Conservation (phyloP, 2,113 vertebrate genomes). For the Sclerurus mexicanus region DNA sequence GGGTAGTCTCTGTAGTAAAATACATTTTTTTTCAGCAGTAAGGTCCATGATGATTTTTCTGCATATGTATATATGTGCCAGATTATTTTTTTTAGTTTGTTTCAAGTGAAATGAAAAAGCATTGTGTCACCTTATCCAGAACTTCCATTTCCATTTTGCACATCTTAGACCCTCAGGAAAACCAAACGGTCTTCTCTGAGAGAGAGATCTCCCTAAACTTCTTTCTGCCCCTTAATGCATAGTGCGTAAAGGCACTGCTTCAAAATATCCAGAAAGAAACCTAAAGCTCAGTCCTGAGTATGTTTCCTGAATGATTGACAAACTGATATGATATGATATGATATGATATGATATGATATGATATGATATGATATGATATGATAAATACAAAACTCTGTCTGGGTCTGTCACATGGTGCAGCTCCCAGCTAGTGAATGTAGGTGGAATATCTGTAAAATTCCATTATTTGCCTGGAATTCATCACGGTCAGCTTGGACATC, state of each 20-base stretch:
- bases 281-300: neutral
- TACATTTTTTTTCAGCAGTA: neutral
- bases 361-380: neutral
- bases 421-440: neutral
- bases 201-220: neutral
- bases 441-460: neutral
- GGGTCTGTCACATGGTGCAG: rapidly evolving
- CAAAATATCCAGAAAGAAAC: neutral
- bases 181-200: neutral
- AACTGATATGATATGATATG: neutral
- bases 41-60: neutral
- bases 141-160: neutral
- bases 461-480: neutral
- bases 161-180: neutral
- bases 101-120: neutral
- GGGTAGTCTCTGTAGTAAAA: neutral
- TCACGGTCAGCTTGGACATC: neutral
- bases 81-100: neutral
- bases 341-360: too few relatives aligned
- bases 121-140: neutral
- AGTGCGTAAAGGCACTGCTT: neutral
- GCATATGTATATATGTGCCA: neutral
- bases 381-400: neutral
- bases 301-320: neutral
- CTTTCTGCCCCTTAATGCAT: neutral